Conservation (phyloP, 2,888 invertebrate genomes). For the Parochlus steinenii region DNA sequence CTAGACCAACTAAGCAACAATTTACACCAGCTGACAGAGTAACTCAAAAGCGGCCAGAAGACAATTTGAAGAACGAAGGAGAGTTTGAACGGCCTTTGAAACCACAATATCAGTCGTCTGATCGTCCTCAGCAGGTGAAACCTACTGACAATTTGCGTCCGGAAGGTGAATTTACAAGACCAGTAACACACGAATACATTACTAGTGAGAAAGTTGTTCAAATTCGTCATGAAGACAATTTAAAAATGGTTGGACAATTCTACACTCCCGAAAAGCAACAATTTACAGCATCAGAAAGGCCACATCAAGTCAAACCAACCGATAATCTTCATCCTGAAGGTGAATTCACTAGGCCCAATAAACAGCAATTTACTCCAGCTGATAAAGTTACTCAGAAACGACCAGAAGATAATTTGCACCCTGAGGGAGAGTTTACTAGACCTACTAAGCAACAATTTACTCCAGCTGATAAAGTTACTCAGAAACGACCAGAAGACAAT, state of each 20-base stretch:
- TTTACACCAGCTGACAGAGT: slow-evolving; percentile 21
- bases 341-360: slow-evolving; percentile 22
- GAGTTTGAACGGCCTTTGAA: slow-evolving; percentile 24
- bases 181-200: slow-evolving; percentile 23
- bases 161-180: slow-evolving; percentile 38
- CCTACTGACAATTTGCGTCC: slow-evolving; percentile 40
- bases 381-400: slow-evolving; percentile 24
- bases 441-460: slow-evolving; percentile 28
- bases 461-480: slow-evolving; percentile 31
- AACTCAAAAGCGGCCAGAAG: slow-evolving; percentile 30
- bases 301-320: slow-evolving; percentile 29
- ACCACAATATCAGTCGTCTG: slow-evolving; percentile 29
- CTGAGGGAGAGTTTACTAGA: slow-evolving; percentile 29
- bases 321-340: slow-evolving; percentile 37
- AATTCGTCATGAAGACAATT: slow-evolving; percentile 46
- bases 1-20: slow-evolving; percentile 25
- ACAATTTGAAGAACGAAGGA: slow-evolving; percentile 36
- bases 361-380: slow-evolving; percentile 19
- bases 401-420: slow-evolving; percentile 23
- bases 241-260: slow-evolving; percentile 50
- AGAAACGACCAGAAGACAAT: slow-evolving; percentile 40
- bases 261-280: slow-evolving; percentile 25
- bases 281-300: slow-evolving; percentile 20
- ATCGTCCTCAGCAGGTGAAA: slow-evolving; percentile 42
- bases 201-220: slow-evolving; percentile 43